Evolutionary conservation across 2,797 vertebrate species (phyloP).

Genomic region (Acropternis orthonyx): DNA sequence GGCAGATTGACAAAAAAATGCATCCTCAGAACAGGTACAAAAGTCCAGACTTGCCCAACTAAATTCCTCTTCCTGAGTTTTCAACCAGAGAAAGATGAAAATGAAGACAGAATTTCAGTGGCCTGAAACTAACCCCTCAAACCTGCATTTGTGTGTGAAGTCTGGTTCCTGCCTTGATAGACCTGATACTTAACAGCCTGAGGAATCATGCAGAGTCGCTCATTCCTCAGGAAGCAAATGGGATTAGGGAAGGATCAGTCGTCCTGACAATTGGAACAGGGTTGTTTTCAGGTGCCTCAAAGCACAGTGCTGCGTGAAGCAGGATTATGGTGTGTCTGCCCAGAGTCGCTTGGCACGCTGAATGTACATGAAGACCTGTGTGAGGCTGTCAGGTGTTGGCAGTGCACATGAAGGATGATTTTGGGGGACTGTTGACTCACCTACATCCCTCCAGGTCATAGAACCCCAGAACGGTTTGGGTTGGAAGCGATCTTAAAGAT

Average conservation of each 20-base stretch:
- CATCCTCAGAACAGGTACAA: background rate
- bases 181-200: background rate
- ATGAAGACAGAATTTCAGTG: background rate
- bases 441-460: background rate
- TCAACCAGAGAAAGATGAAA: background rate
- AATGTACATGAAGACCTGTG: background rate
- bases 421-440: background rate
- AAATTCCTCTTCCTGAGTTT: background rate
- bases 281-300: background rate
- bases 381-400: background rate
- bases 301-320: background rate
- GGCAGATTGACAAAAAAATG: background rate
- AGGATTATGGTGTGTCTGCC: slow-evolving; percentile 26
- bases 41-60: background rate
- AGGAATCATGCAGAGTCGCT: background rate
- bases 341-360: fast-evolving
- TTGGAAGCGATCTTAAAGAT: background rate
- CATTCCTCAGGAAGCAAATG: slow-evolving; percentile 8
- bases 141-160: background rate
- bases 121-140: background rate
- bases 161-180: background rate
- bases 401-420: background rate
- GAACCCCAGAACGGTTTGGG: background rate
- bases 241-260: slow-evolving; percentile 38
- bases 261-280: background rate